Percentiles rank a stretch among this genome's conserved stretches.
These are phyloP conservation scores for Progne subis DNA, from an alignment of 2,113 vertebrate species.

Conservation along the genomic window DNA sequence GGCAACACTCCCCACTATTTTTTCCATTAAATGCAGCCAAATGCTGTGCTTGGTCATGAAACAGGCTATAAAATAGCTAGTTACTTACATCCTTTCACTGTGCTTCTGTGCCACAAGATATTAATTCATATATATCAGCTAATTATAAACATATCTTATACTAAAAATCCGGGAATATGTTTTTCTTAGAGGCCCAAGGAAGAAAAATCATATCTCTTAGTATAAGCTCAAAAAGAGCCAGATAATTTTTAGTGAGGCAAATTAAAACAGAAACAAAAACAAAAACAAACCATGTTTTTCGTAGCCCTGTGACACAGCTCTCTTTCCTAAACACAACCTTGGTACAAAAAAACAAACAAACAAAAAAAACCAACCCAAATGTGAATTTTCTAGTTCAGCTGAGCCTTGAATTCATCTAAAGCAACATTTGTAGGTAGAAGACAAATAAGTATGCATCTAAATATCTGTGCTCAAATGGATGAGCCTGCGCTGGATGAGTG, in stretches of 20 bases:
- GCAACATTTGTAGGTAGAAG: background rate
- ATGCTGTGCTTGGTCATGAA: background rate
- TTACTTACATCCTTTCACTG: background rate
- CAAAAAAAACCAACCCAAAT: background rate
- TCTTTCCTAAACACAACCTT: background rate
- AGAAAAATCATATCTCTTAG: background rate
- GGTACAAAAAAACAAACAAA: background rate
- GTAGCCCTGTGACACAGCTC: background rate
- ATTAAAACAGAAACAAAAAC: background rate
- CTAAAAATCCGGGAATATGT: background rate
- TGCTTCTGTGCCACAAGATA: background rate
- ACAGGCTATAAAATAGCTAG: background rate
- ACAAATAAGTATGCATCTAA: background rate
- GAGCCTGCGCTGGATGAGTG: background rate
- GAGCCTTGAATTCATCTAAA: background rate
- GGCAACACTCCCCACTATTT: background rate
- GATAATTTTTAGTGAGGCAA: background rate
- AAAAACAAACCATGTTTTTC: background rate
- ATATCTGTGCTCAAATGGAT: background rate
- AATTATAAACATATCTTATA: background rate
- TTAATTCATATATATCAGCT: background rate
- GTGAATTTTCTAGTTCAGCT: background rate
- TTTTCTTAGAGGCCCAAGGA: background rate
- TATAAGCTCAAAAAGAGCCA: background rate
- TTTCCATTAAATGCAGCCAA: background rate